phyloP scores from a whole-genome alignment of 1,140 invertebrate species.

The Drosophila hydei region DNA sequence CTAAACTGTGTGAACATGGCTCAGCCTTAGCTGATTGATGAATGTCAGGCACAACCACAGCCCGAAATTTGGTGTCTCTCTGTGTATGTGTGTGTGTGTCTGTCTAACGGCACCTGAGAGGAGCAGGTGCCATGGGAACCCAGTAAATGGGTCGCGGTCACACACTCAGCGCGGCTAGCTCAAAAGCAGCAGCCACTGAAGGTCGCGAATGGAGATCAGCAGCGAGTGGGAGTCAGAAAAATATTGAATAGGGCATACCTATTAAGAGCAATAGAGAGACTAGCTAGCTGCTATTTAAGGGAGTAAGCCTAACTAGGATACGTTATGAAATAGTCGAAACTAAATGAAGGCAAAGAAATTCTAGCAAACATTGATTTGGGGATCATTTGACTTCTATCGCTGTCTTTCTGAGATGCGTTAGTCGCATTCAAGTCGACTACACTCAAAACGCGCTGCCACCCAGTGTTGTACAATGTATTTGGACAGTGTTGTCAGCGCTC shows the following conservation, averaged over 20 bases:
- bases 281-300: too few species aligned
- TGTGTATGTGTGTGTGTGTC: constrained; percentile 14
- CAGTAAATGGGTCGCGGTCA: constrained; percentile 47
- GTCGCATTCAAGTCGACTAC: neutral
- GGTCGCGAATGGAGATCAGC: constrained; percentile 36
- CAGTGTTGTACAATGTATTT: neutral
- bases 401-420: too few species aligned
- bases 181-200: constrained; percentile 28
- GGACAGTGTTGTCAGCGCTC: constrained; percentile 38
- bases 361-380: too few species aligned
- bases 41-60: constrained; percentile 62
- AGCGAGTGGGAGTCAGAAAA: constrained; percentile 5
- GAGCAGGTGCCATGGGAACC: constrained; percentile 75
- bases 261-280: too few species aligned
- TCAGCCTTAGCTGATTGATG: constrained; percentile 69
- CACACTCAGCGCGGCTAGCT: constrained; percentile 24
- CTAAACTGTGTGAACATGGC: constrained; percentile 52
- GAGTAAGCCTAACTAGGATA: too few species aligned
- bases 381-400: too few species aligned
- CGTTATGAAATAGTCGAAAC: too few species aligned
- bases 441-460: neutral
- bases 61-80: constrained; percentile 15
- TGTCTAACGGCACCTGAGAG: constrained; percentile 42
- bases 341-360: too few species aligned
- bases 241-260: neutral